Evolutionary conservation across 2,797 vertebrate genomes (phyloP).

Genomic region (Poeciliopsis paucimaculata): DNA sequence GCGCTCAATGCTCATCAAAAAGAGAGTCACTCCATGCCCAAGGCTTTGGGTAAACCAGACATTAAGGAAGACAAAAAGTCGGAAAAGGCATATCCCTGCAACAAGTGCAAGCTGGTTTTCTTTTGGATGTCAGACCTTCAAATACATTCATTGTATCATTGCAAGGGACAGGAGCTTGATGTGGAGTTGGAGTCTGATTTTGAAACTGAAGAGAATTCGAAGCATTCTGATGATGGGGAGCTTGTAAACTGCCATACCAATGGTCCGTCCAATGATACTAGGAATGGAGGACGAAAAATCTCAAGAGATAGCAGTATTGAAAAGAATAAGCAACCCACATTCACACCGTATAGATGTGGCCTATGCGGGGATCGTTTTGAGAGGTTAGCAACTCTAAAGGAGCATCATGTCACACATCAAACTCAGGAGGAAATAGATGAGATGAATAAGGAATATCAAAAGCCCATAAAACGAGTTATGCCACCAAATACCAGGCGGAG

Average conservation of each 20-base stretch:
- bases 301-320: slow-evolving; percentile 28
- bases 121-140: slow-evolving; percentile 87
- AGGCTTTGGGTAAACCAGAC: slow-evolving; percentile 49
- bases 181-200: slow-evolving; percentile 46
- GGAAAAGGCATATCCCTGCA: slow-evolving; percentile 81
- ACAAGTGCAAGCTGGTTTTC: slow-evolving; percentile 79
- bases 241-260: slow-evolving; percentile 60
- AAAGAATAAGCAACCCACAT: slow-evolving; percentile 41
- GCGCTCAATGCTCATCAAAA: slow-evolving; percentile 78
- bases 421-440: slow-evolving; percentile 76
- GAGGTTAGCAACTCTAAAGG: slow-evolving; percentile 74
- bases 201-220: slow-evolving; percentile 52
- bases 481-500: slow-evolving; percentile 62
- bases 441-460: slow-evolving; percentile 66
- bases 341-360: slow-evolving; percentile 80
- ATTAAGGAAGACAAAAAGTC: slow-evolving; percentile 69
- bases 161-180: slow-evolving; percentile 65
- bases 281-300: slow-evolving; percentile 45
- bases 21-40: slow-evolving; percentile 70
- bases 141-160: slow-evolving; percentile 71
- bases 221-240: slow-evolving; percentile 41
- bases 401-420: slow-evolving; percentile 81
- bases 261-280: slow-evolving; percentile 52
- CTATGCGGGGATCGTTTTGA: slow-evolving; percentile 82
- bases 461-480: slow-evolving; percentile 48